Percentiles rank a stretch among this genome's conserved stretches.
These are phyloP conservation scores for Pipra filicauda DNA, from an alignment of 2,113 vertebrate species.

Conservation along the genomic window DNA sequence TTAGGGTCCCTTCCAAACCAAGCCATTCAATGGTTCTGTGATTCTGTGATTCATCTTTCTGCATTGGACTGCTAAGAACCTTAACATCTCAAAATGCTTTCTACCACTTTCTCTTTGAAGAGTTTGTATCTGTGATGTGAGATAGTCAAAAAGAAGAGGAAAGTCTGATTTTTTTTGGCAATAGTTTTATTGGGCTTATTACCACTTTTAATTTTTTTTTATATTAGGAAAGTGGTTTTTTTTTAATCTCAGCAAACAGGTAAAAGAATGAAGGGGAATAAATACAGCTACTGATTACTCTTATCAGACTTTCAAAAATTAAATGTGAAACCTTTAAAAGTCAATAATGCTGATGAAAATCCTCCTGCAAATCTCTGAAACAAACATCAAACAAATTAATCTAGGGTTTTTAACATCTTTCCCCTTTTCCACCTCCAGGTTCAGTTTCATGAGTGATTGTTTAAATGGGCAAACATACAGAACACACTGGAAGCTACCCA, in stretches of 20 bases:
- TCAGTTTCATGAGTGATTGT: not conserved
- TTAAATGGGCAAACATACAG: constrained; percentile 21
- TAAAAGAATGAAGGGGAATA: not conserved
- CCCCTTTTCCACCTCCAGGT: not conserved
- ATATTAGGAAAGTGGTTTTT: not conserved
- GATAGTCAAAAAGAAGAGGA: not conserved
- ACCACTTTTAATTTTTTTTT: not conserved
- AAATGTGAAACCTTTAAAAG: not conserved
- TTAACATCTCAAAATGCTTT: not conserved
- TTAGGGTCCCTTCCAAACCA: not conserved
- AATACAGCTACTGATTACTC: not conserved
- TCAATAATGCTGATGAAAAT: not conserved
- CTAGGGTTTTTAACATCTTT: not conserved
- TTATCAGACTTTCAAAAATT: not conserved
- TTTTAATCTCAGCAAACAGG: not conserved
- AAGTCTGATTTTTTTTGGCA: not conserved
- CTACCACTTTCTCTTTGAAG: not conserved
- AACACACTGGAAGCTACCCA: not conserved
- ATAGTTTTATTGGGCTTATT: not conserved
- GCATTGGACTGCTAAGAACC: not conserved
- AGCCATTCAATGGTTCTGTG: not conserved
- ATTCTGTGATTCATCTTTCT: not conserved
- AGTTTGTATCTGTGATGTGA: not conserved
- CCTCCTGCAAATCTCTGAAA: not conserved
- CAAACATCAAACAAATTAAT: not conserved